phyloP scores from a whole-genome alignment of 1,140 invertebrate genomes.

The Euschistus heros region DNA sequence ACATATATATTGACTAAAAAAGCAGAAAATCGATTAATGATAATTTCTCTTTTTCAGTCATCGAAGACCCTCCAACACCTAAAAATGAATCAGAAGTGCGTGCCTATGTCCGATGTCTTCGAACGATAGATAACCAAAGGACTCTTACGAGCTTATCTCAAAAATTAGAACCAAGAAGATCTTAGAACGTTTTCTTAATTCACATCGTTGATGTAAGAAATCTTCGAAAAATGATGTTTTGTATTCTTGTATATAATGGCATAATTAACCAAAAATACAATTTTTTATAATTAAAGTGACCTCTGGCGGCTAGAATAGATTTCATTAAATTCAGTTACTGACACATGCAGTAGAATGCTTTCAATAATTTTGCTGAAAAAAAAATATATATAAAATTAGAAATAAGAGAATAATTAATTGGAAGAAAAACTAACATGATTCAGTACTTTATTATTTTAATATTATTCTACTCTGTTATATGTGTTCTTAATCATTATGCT shows the following conservation, averaged over 20 bases:
- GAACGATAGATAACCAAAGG: constrained; percentile 68
- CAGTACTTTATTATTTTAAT: background rate
- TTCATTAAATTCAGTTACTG: background rate
- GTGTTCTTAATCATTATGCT: too few relatives aligned
- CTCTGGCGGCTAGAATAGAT: background rate
- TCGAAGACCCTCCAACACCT: constrained; percentile 48
- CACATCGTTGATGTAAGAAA: background rate
- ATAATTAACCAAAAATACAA: background rate
- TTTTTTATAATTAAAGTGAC: background rate
- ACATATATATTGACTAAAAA: too few relatives aligned
- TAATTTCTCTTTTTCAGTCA: too few relatives aligned
- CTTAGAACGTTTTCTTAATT: constrained; percentile 31
- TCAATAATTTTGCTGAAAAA: background rate
- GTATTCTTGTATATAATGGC: background rate
- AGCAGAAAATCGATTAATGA: too few relatives aligned
- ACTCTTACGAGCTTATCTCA: constrained; percentile 61
- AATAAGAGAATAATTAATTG: background rate
- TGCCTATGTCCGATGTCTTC: constrained; percentile 53
- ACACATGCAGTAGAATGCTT: background rate
- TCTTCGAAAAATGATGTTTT: background rate
- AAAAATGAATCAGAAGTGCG: constrained; percentile 54
- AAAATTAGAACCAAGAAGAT: constrained; percentile 50
- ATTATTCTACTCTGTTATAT: too few relatives aligned
- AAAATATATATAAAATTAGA: background rate
- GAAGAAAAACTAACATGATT: background rate